Percentiles rank a stretch among this genome's conserved stretches.
Conservation (phyloP, 2,797 vertebrate species). For the Sebastes aleutianus region DNA sequence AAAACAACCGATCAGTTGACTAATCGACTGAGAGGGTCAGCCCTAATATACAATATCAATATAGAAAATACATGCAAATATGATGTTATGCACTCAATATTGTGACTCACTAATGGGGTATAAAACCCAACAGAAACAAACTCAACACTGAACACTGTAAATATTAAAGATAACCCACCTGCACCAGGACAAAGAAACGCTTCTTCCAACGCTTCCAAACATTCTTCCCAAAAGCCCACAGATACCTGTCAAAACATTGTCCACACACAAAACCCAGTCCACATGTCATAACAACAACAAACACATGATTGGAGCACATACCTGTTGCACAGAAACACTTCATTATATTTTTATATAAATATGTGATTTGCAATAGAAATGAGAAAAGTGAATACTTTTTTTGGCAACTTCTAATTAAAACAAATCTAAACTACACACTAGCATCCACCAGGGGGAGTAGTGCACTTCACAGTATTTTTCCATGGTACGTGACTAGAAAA, state of each 20-base stretch:
- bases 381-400: not conserved
- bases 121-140: not conserved
- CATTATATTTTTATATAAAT: not conserved
- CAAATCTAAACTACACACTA: slow-evolving; percentile 33
- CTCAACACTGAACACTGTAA: not conserved
- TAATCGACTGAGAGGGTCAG: too few species aligned
- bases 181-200: slow-evolving; percentile 98
- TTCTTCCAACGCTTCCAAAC: slow-evolving; percentile 99
- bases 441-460: slow-evolving; percentile 76
- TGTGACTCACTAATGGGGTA: not conserved
- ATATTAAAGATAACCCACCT: slow-evolving; percentile 79
- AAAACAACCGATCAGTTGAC: too few species aligned
- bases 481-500: slow-evolving; percentile 71
- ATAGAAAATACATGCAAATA: not conserved
- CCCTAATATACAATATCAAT: not conserved
- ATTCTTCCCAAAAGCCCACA: slow-evolving; percentile 99
- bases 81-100: not conserved
- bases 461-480: slow-evolving; percentile 73
- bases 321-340: not conserved
- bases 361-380: not conserved
- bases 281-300: not conserved
- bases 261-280: slow-evolving; percentile 21
- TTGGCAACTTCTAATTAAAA: not conserved
- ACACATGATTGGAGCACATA: not conserved
- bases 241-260: slow-evolving; percentile 85